Percentiles rank a stretch among this genome's conserved stretches.
Evolutionary conservation across 92 coral and sea anemone genomes (phyloP).

Genomic region (Epizoanthus ramosus): DNA sequence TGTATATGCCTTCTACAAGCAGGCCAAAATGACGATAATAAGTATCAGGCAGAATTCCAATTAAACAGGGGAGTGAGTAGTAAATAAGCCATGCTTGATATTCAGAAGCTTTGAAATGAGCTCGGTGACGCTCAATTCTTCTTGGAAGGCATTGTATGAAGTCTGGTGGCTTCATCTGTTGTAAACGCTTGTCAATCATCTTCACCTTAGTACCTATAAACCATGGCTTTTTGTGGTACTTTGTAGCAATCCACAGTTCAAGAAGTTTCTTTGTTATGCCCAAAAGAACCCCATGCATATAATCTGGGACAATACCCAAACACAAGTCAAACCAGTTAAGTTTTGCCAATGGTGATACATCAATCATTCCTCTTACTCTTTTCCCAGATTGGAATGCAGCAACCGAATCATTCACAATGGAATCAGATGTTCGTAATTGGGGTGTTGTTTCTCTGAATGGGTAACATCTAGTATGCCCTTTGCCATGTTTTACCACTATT

Average conservation of each 20-base stretch:
- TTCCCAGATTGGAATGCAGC: slow-evolving; percentile 31
- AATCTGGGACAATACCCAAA: slow-evolving; percentile 60
- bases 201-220: slow-evolving; percentile 51
- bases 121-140: slow-evolving; percentile 41
- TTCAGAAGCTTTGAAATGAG: slow-evolving; percentile 69
- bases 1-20: slow-evolving; percentile 57
- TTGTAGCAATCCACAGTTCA: slow-evolving; percentile 54
- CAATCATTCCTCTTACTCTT: slow-evolving; percentile 51
- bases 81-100: slow-evolving; percentile 62
- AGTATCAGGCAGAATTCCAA: slow-evolving; percentile 53
- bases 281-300: slow-evolving; percentile 63
- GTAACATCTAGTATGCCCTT: slow-evolving; percentile 55
- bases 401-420: slow-evolving; percentile 26
- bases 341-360: slow-evolving; percentile 50
- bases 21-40: slow-evolving; percentile 62
- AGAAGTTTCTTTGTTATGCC: slow-evolving; percentile 56
- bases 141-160: slow-evolving; percentile 56
- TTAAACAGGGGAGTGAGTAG: slow-evolving; percentile 60
- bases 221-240: slow-evolving; percentile 46
- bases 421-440: slow-evolving; percentile 36
- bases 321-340: slow-evolving; percentile 52
- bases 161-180: slow-evolving; percentile 56
- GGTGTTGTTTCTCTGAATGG: slow-evolving; percentile 46
- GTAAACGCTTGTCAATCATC: slow-evolving; percentile 48
- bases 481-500: slow-evolving; percentile 48